phyloP scores from a whole-genome alignment of 2,113 vertebrate genomes.

The Campylomormyrus numenius region DNA sequence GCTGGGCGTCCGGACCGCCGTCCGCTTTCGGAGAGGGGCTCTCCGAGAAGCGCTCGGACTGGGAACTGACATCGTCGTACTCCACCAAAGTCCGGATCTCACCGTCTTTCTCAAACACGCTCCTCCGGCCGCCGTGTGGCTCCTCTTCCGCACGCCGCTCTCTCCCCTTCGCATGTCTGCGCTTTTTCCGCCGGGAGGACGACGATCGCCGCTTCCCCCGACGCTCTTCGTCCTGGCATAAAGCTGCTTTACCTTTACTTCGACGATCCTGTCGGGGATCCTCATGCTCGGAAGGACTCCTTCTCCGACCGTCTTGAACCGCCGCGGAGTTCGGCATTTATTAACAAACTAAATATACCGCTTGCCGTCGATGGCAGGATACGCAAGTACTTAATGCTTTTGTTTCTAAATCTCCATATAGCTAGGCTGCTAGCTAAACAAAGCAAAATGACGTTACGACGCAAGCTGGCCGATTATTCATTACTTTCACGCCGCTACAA shows the following conservation, averaged over 20 bases:
- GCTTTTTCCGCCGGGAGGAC: constrained; percentile 57
- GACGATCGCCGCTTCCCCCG: constrained; percentile 40
- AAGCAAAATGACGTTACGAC: neutral
- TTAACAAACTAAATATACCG: neutral
- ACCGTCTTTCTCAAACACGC: constrained; percentile 48
- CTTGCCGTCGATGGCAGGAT: neutral
- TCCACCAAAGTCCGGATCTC: constrained; percentile 70
- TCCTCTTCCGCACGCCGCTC: constrained; percentile 53
- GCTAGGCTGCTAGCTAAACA: constrained; percentile 3
- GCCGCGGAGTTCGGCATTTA: constrained; percentile 12
- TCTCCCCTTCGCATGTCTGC: constrained; percentile 53
- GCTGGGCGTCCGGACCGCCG: constrained; percentile 40
- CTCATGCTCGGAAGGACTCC: constrained; percentile 14
- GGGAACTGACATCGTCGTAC: constrained; percentile 89
- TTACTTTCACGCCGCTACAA: neutral
- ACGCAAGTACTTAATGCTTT: neutral
- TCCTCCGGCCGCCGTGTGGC: constrained; percentile 39
- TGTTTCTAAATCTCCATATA: neutral
- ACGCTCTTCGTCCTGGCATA: neutral
- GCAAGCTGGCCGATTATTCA: neutral
- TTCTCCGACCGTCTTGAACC: constrained; percentile 13
- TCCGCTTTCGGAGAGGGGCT: constrained; percentile 61
- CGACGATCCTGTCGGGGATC: neutral
- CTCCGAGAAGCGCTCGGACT: constrained; percentile 80
- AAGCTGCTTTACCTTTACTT: constrained; percentile 1